Conservation (phyloP, 2,113 vertebrate genomes). For the Andinoacara biseriatus region DNA sequence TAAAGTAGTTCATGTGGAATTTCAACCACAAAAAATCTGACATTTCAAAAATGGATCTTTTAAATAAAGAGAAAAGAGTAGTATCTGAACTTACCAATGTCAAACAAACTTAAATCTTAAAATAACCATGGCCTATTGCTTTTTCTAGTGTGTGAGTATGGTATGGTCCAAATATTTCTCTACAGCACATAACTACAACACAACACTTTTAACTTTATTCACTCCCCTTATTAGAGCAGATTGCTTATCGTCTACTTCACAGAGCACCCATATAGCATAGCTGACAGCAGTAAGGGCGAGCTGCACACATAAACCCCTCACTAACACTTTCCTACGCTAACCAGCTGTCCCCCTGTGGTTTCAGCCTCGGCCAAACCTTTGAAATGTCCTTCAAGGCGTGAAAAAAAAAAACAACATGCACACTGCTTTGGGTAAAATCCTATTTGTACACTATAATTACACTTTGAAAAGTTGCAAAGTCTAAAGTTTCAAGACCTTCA, state of each 20-base stretch:
- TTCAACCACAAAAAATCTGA: neutral
- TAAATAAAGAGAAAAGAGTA: conserved; percentile 22
- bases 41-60: neutral
- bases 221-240: conserved; percentile 74
- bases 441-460: conserved; percentile 80
- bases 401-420: conserved; percentile 65
- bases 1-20: neutral
- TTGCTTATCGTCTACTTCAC: conserved; percentile 70
- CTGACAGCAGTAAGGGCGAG: conserved; percentile 72
- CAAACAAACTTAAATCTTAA: conserved; percentile 15
- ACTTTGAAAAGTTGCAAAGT: conserved; percentile 79
- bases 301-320: conserved; percentile 71
- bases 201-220: conserved; percentile 70
- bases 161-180: conserved; percentile 44
- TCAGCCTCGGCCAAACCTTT: conserved; percentile 75
- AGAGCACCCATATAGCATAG: conserved; percentile 67
- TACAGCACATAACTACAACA: conserved; percentile 35
- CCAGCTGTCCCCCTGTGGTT: conserved; percentile 78
- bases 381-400: conserved; percentile 80
- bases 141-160: conserved; percentile 28
- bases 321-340: conserved; percentile 76
- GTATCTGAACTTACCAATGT: neutral
- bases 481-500: conserved; percentile 73
- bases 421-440: conserved; percentile 77
- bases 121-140: conserved; percentile 21